These are phyloP conservation scores for Etheostoma perlongum DNA, from an alignment of 2,797 vertebrate genomes.

Conservation along the genomic window DNA sequence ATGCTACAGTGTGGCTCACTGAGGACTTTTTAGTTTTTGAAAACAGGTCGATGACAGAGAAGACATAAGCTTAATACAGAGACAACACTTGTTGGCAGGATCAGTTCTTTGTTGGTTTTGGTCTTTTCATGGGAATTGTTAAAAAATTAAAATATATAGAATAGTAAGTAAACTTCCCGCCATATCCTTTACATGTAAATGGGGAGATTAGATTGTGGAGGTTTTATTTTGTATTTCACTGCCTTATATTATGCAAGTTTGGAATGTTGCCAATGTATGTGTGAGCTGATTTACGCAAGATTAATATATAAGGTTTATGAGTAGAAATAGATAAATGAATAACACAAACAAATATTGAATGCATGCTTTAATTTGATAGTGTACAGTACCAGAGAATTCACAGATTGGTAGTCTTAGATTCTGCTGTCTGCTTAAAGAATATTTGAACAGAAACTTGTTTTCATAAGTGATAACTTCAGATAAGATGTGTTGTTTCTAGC, in stretches of 20 bases:
- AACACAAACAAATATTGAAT: not conserved
- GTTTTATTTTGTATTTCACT: not conserved
- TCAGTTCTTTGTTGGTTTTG: too few relatives aligned
- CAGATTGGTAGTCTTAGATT: not conserved
- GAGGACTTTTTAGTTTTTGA: too few relatives aligned
- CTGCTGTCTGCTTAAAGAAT: not conserved
- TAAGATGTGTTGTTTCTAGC: constrained; percentile 3
- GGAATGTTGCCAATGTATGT: not conserved
- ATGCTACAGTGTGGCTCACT: too few relatives aligned
- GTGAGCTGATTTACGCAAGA: not conserved
- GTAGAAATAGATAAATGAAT: not conserved
- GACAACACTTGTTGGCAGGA: too few relatives aligned
- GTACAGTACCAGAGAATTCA: not conserved
- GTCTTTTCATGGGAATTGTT: too few relatives aligned
- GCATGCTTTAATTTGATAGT: constrained; percentile 9
- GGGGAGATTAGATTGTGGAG: too few relatives aligned
- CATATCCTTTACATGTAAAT: too few relatives aligned
- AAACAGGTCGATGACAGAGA: too few relatives aligned
- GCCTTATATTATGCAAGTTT: too few relatives aligned
- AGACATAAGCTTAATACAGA: too few relatives aligned
- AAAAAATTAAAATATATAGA: too few relatives aligned
- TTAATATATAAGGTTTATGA: not conserved
- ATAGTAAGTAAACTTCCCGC: too few relatives aligned
- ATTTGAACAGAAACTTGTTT: not conserved
- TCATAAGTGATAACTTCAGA: not conserved